Evolutionary conservation across 2,888 invertebrate genomes (phyloP).

Genomic region (Drosophila testacea): DNA sequence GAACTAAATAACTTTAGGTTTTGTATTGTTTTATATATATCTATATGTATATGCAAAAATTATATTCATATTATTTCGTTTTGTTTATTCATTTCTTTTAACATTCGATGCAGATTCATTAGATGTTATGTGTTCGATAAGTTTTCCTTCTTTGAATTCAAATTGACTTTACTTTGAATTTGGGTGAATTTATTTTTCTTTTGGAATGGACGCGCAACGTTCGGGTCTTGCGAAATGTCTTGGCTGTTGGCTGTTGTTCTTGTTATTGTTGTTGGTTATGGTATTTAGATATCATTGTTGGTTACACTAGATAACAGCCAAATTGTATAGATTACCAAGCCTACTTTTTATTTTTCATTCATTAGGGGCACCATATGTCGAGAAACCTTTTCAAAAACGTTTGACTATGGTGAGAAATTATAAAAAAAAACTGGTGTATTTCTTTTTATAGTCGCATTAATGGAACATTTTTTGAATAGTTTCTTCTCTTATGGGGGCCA

Average conservation of each 20-base stretch:
- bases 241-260: slow-evolving; percentile 32
- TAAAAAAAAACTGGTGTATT: too few relatives aligned
- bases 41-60: slow-evolving; percentile 27
- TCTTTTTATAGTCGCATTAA: too few relatives aligned
- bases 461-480: too few relatives aligned
- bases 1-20: slow-evolving; percentile 41
- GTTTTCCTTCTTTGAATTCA: slow-evolving; percentile 39
- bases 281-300: slow-evolving; percentile 28
- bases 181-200: slow-evolving; percentile 28
- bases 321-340: too few relatives aligned
- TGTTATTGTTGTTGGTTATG: slow-evolving; percentile 55
- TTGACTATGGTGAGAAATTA: too few relatives aligned
- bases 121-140: slow-evolving; percentile 81
- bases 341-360: too few relatives aligned
- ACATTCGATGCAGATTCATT: slow-evolving; percentile 58
- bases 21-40: slow-evolving; percentile 29
- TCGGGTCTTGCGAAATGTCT: slow-evolving; percentile 54
- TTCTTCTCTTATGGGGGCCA: too few relatives aligned
- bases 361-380: too few relatives aligned
- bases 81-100: slow-evolving; percentile 22
- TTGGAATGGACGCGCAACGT: slow-evolving; percentile 57
- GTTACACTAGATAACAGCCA: slow-evolving; percentile 1
- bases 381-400: too few relatives aligned
- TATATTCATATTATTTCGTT: slow-evolving; percentile 28
- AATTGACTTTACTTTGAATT: slow-evolving; percentile 52